phyloP scores from a whole-genome alignment of 2,113 vertebrate genomes.

The Dinomys branickii region DNA sequence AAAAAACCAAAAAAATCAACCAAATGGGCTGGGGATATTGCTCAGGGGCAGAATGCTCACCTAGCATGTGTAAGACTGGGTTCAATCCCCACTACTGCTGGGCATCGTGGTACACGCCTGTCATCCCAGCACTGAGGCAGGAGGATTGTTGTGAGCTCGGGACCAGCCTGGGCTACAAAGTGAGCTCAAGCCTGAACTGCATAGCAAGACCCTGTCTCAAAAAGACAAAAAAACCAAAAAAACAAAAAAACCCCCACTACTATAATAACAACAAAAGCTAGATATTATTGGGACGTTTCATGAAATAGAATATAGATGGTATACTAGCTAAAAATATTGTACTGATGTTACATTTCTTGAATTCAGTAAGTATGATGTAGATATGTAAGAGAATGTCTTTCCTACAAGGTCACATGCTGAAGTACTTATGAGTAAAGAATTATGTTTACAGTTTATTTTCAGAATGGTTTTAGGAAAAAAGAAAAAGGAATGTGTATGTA shows the following conservation, averaged over 20 bases:
- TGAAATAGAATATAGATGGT: background rate
- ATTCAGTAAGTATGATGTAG: background rate
- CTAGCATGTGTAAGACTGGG: background rate
- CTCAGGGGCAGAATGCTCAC: background rate
- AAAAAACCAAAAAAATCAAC: background rate
- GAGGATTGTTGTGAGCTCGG: too few relatives aligned
- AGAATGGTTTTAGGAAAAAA: background rate
- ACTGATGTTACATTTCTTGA: background rate
- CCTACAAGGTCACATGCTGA: background rate
- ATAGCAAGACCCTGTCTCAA: too few relatives aligned
- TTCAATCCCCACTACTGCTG: background rate
- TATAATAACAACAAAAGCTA: background rate
- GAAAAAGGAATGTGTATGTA: background rate
- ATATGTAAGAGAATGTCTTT: background rate
- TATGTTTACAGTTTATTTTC: background rate
- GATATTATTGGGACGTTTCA: background rate
- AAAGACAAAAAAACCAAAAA: too few relatives aligned
- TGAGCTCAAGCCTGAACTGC: too few relatives aligned
- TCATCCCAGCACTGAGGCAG: too few relatives aligned
- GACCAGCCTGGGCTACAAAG: too few relatives aligned
- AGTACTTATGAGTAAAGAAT: background rate
- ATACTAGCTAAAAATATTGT: background rate
- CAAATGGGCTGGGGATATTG: background rate
- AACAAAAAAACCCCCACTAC: too few relatives aligned
- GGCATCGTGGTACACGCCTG: too few relatives aligned